A percentile compares a stretch with the other conserved stretches of the same genome.
Evolutionary conservation across 2,797 vertebrate species (phyloP).

Genomic region (Sebastes vulpes): DNA sequence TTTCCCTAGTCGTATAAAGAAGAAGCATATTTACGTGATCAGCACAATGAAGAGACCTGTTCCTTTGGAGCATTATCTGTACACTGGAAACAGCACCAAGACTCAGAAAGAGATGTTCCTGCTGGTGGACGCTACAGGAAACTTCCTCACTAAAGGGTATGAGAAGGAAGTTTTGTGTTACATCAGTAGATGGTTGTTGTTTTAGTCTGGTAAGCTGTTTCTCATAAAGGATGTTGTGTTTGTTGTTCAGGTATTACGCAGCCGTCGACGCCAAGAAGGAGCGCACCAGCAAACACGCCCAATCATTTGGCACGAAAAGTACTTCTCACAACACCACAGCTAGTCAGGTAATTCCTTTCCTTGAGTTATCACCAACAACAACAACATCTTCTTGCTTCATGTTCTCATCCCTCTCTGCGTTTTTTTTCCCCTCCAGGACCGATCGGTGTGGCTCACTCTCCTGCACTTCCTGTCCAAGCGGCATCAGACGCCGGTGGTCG

Average conservation of each 20-base stretch:
- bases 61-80: constrained; percentile 92
- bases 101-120: constrained; percentile 94
- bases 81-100: constrained; percentile 94
- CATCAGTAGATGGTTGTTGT: neutral
- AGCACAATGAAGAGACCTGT: constrained; percentile 92
- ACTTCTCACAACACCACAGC: constrained; percentile 81
- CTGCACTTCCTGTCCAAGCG: constrained; percentile 89
- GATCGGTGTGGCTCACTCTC: constrained; percentile 91
- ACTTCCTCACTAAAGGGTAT: constrained; percentile 91
- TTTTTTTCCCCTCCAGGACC: constrained; percentile 81
- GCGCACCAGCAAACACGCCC: constrained; percentile 91
- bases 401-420: neutral
- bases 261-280: constrained; percentile 94
- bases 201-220: neutral
- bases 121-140: constrained; percentile 86
- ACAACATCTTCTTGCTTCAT: neutral
- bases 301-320: constrained; percentile 92
- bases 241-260: constrained; percentile 87
- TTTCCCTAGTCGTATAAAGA: constrained; percentile 89
- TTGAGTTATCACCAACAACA: neutral
- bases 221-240: neutral
- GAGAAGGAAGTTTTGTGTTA: no score
- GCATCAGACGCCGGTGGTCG: constrained; percentile 93
- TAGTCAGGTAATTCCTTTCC: constrained; percentile 76
- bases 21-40: constrained; percentile 92